These are phyloP conservation scores for Ips nitidus DNA, from an alignment of 1,140 invertebrate genomes.

Conservation along the genomic window DNA sequence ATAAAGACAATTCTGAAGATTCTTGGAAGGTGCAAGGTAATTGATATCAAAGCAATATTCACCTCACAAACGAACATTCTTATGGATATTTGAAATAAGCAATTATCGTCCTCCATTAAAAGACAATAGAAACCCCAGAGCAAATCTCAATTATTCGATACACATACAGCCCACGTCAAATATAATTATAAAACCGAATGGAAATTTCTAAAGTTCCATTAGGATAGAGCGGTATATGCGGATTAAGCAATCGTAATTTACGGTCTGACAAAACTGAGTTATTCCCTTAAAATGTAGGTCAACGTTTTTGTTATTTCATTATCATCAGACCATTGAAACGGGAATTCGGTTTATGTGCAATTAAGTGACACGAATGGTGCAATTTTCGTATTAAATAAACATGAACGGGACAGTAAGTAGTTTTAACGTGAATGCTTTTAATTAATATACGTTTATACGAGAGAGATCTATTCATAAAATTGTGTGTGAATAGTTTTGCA, in stretches of 20 bases:
- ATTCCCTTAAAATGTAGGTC: conserved; percentile 4
- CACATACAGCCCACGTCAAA: conserved; percentile 6
- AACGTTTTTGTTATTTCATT: neutral
- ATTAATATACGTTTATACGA: too few relatives aligned
- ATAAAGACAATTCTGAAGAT: too few relatives aligned
- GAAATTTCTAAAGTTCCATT: conserved; percentile 7
- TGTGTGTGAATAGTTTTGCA: too few relatives aligned
- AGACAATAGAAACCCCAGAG: conserved; percentile 1
- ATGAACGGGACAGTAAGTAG: too few relatives aligned
- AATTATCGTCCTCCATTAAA: neutral
- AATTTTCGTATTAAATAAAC: too few relatives aligned
- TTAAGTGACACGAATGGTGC: too few relatives aligned
- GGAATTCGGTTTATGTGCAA: too few relatives aligned
- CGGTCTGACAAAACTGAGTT: conserved; percentile 1
- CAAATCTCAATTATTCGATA: conserved; percentile 11
- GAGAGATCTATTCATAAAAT: too few relatives aligned
- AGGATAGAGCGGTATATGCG: conserved; percentile 6
- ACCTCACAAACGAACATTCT: neutral
- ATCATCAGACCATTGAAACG: too few relatives aligned
- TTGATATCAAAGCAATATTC: too few relatives aligned
- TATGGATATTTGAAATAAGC: neutral
- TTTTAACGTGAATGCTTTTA: too few relatives aligned
- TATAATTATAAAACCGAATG: conserved; percentile 5
- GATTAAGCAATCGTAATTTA: conserved; percentile 11
- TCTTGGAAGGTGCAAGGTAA: too few relatives aligned